Evolutionary conservation across 2,888 invertebrate genomes (phyloP), one percentile per base, ranked within the genome.

Genomic region (Leptopterna dolabrata): DNA sequence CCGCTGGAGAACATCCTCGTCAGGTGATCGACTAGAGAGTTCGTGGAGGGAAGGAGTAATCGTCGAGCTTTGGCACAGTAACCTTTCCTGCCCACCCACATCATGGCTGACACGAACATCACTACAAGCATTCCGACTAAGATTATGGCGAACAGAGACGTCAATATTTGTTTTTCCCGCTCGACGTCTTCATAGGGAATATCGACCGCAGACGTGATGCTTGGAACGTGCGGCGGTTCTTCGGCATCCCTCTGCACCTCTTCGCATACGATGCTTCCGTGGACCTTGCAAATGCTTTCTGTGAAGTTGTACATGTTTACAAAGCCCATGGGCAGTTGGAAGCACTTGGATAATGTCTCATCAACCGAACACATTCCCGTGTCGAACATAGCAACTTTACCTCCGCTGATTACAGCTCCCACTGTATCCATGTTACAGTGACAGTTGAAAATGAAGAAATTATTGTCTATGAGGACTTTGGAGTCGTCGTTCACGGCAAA

Each of bases 301-400:
- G 94, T 93, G 90, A 94, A 95, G 90, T 95, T 95, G 70, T 92
- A 91, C 90, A 95, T 93, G 86, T 93, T 91, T 91, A 95, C 93
- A 88, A 94, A 94, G 73, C 94, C 95, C 89, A 94, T 93, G 0
- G 93, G 93, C 9, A 95, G 92, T 88, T 94, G 94, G 90, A 95
- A 95, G 91, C 96, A 96, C 63, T 93, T 92, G 3, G 95, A 94
- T 27, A 95, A 92, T 70, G 93, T 91, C 87, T 93, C 91, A 83
- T 92, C 93, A 0, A 95, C 93, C 0, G 93, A 93, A 91, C 96
- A 96, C 90, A 93, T 94, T 90, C 95, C 95, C 81, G 94, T 93
- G 85, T 93, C 92, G 85, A 89, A 90, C 90, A 93, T 91, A 13
- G 86, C 76, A 19, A 85, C 78, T 70, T 80, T 87, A 29, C 86